phyloP scores from a whole-genome alignment of 2,797 vertebrate species.

The Alfaro cultratus region DNA sequence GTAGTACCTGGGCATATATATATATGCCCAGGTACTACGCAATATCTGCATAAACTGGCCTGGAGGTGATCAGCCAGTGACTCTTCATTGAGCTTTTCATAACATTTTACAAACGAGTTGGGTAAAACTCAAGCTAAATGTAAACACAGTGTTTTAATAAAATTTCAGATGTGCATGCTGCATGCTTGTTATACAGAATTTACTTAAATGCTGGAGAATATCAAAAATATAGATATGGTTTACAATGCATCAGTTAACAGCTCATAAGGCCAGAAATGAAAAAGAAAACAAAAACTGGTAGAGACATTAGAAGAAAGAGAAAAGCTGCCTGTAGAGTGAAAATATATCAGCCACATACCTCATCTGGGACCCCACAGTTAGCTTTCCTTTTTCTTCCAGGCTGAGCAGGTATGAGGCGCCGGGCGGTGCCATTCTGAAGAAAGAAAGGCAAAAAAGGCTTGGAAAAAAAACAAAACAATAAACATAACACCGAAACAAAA shows the following conservation, averaged over 20 bases:
- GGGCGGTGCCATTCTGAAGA: slow-evolving; percentile 86
- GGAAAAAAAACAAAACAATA: not conserved
- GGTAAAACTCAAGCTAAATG: not conserved
- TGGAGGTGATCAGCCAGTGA: no score
- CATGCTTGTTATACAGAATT: not conserved
- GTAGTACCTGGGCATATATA: no score
- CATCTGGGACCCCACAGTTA: slow-evolving; percentile 87
- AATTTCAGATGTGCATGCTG: not conserved
- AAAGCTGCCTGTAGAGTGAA: not conserved
- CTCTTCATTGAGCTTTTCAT: not conserved
- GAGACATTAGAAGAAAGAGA: not conserved
- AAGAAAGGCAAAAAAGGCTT: not conserved
- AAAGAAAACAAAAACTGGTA: not conserved
- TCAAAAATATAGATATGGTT: not conserved
- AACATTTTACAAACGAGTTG: not conserved
- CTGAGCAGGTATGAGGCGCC: slow-evolving; percentile 85
- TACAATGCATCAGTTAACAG: not conserved
- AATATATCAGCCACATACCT: slow-evolving; percentile 73
- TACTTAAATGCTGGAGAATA: not conserved
- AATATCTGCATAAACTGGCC: no score
- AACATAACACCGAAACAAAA: not conserved
- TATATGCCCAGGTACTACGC: no score
- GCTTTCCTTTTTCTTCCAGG: slow-evolving; percentile 91
- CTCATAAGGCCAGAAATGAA: not conserved
- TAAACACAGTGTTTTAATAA: not conserved